Base-by-base conservation (phyloP, 2,888 invertebrate genomes). In the Drosophila cracens region DNA sequence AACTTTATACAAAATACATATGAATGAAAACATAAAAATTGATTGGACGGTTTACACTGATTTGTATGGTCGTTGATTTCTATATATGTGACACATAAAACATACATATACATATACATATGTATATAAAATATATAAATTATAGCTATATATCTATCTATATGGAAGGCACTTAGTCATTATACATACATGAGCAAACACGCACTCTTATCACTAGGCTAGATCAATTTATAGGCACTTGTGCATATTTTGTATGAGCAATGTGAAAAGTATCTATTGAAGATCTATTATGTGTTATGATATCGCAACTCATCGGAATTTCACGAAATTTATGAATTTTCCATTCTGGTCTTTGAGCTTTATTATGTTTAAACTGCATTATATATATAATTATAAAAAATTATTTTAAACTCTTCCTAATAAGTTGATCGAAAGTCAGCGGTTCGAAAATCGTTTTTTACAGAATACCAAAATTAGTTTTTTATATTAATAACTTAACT, bases 11-110 rank as follows among this genome's bases (percentile, higher is more conserved):
- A 73, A 38, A 46, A 73, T 54, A 60, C 49, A 69, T 31, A 58
- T 49, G 16, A 72, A 74, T 70, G 81, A 80, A 87, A 83, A 90
- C 81, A 89, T 73, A 89, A 70, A 80, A 86, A 75, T 73, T 76
- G 56, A 90, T 87, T 92, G 92, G 92, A 92, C 92, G 92, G 92
- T 90, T 91, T 83, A 82, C 82, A 91, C 92, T 92, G 92, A 92
- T 87, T 73, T 57, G 75, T 90, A 90, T 86, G 90, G 86, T 90
- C 90, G 40, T 76, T 85, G 33, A 7, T 53, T 68, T 56, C 74
- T 76, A 88, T 66, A 79, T 86, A 86, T 90, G 90, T 73, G 90
- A 86, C 85, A 75, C 89, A 86, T 80, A 82, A 75, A 71, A 78
- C 86, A 90, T 88, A 89, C 56, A 73, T 66, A 75, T 21, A 54